These are phyloP conservation scores for Drosophila sproati DNA, from an alignment of 1,140 invertebrate species.

Conservation along the genomic window DNA sequence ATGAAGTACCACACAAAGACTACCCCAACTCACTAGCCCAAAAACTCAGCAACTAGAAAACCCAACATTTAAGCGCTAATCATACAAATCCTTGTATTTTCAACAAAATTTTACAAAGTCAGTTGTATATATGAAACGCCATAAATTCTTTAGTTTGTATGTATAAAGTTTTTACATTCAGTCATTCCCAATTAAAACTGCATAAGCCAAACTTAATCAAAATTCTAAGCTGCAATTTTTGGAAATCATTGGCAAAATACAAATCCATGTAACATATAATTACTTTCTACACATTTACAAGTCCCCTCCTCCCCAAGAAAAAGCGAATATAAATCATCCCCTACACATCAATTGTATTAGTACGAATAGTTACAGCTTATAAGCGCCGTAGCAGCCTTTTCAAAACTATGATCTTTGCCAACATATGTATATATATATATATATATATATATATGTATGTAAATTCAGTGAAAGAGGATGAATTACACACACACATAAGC, in stretches of 20 bases:
- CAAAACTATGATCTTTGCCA: conserved; percentile 13
- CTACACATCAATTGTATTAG: conserved; percentile 8
- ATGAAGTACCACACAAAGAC: conserved; percentile 13
- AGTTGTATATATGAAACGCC: conserved; percentile 74
- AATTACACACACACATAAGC: conserved; percentile 31
- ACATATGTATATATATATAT: background rate
- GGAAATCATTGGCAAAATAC: conserved; percentile 19
- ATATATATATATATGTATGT: background rate
- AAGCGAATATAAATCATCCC: too few relatives aligned
- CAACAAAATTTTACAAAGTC: conserved; percentile 54
- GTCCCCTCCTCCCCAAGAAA: background rate
- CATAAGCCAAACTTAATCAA: conserved; percentile 27
- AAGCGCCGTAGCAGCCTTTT: conserved; percentile 28
- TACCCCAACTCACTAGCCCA: background rate
- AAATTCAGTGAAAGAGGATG: conserved; percentile 15
- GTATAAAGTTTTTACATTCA: conserved; percentile 71
- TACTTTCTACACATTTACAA: background rate
- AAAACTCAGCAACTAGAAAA: conserved; percentile 38
- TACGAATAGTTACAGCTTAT: conserved; percentile 30
- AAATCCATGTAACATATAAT: conserved; percentile 25
- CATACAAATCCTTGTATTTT: conserved; percentile 71
- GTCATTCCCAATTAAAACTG: conserved; percentile 65
- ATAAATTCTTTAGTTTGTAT: conserved; percentile 76
- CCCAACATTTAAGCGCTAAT: conserved; percentile 72
- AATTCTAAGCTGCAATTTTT: conserved; percentile 8